Conservation (phyloP, 1,140 invertebrate genomes). For the Drosophila prosaltans region DNA sequence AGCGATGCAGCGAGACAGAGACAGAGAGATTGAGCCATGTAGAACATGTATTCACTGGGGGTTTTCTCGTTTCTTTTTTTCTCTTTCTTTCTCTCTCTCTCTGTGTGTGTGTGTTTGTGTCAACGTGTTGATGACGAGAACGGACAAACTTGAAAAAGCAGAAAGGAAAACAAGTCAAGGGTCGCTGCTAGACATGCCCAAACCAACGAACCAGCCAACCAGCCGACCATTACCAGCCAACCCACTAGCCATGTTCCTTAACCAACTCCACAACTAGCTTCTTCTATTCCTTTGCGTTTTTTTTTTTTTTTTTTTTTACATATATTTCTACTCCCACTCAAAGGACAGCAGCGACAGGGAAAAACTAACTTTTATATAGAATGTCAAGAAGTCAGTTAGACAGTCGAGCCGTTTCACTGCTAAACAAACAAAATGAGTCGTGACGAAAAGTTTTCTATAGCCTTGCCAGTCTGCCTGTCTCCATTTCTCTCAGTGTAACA, state of each 20-base stretch:
- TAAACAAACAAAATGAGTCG: conserved; percentile 2
- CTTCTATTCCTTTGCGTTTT: too few species aligned
- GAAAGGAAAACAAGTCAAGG: conserved; percentile 65
- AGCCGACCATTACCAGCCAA: background rate
- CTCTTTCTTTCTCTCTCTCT: background rate
- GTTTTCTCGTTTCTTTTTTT: conserved; percentile 14
- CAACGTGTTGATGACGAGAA: conserved; percentile 43
- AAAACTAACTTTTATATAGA: conserved; percentile 5
- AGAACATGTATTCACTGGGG: conserved; percentile 18
- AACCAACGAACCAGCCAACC: conserved; percentile 14
- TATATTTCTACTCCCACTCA: background rate
- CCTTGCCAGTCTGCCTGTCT: background rate
- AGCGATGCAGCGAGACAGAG: background rate
- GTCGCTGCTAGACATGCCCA: conserved; percentile 67
- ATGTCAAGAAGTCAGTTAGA: conserved; percentile 10
- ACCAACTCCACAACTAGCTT: background rate
- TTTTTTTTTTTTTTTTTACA: too few species aligned
- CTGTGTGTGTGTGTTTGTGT: conserved; percentile 20
- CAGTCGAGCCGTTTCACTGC: conserved; percentile 6
- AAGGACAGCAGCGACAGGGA: background rate
- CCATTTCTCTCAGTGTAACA: conserved; percentile 5
- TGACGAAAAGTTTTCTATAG: background rate
- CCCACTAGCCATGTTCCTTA: background rate
- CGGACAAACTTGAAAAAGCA: conserved; percentile 27
- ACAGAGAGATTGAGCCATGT: background rate